Conservation (phyloP, 2,797 vertebrate genomes). For the Catharus ustulatus region DNA sequence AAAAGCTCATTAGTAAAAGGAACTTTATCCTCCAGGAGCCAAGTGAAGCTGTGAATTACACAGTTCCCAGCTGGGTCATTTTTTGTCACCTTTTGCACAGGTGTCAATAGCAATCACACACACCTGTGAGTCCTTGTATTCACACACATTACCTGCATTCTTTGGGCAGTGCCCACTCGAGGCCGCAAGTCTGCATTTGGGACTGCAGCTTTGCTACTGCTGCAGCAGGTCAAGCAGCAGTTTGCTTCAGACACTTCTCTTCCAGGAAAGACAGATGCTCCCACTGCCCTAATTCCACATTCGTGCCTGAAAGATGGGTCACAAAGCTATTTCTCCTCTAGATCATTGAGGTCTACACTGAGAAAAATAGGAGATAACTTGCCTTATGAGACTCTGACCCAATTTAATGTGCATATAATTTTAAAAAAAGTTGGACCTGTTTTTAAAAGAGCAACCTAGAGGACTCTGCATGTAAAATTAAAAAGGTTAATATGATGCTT, state of each 20-base stretch:
- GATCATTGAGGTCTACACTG: not conserved
- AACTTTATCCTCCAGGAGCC: not conserved
- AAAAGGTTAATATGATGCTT: not conserved
- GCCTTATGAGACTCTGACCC: not conserved
- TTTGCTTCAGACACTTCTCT: not conserved
- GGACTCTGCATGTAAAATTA: not conserved
- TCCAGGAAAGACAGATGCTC: not conserved
- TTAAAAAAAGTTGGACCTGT: not conserved
- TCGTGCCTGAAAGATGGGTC: not conserved
- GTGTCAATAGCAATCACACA: not conserved
- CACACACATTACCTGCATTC: not conserved
- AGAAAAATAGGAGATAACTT: not conserved
- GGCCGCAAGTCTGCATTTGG: not conserved
- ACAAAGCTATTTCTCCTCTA: not conserved
- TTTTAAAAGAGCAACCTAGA: not conserved
- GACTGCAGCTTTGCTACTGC: not conserved
- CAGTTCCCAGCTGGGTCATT: not conserved
- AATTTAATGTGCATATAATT: not conserved
- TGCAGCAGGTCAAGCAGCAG: not conserved
- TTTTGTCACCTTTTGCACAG: not conserved
- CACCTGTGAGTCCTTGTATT: fast-evolving
- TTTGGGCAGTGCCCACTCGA: not conserved
- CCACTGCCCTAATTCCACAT: not conserved
- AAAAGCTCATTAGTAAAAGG: not conserved
- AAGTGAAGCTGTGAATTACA: not conserved